Evolutionary conservation across 1,140 invertebrate genomes (phyloP), one percentile per base, ranked within the genome.

Genomic region (Tenebrio molitor): DNA sequence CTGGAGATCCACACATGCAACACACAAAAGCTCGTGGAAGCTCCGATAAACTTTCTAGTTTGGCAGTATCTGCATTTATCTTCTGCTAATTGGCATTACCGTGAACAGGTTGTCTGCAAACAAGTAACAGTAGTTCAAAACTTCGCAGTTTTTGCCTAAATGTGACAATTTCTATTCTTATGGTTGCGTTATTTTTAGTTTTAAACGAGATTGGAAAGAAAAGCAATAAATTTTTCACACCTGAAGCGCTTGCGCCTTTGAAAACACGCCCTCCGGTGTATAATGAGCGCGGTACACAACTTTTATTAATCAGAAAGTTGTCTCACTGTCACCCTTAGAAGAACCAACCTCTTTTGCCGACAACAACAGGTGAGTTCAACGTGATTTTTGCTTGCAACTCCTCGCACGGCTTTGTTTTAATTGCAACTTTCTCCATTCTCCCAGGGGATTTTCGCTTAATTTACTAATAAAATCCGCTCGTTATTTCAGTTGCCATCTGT

Each of bases 261-360:
- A 62, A 69, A 63, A 72, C 74, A 73, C 74, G 71, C 74, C 71
- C 74, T 63, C 63, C 69, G 15, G 8, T 46, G 42, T 71, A 73
- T 76, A 76, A 76, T 76, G 71, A 76, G 71, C 44, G 71, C 42
- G 42, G 44, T 65, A 14, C 46, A 63, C 74, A 76, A 76, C 71
- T 76, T 75, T 76, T 71, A 76, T 71, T 74, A 76, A 74, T 76
- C 74, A 69, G 68, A 73, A 76, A 76, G 66, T 75, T 70, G 42
- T 63, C 44, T 68, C 36, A 34, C 44, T 50, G 66, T 42, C 42
- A 67, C 63, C 71, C 50, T 58, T 33, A 58, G 50, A 58, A 58
- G 50, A 58, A 58, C 50, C 50, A 21, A 58, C 50, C 50, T 58
- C 50, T 65, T 65, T 39, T 65, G 39, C 33, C 17, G 34, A 29